Evolutionary conservation across 2,113 vertebrate genomes (phyloP).

Genomic region (Semicossyphus pulcher): DNA sequence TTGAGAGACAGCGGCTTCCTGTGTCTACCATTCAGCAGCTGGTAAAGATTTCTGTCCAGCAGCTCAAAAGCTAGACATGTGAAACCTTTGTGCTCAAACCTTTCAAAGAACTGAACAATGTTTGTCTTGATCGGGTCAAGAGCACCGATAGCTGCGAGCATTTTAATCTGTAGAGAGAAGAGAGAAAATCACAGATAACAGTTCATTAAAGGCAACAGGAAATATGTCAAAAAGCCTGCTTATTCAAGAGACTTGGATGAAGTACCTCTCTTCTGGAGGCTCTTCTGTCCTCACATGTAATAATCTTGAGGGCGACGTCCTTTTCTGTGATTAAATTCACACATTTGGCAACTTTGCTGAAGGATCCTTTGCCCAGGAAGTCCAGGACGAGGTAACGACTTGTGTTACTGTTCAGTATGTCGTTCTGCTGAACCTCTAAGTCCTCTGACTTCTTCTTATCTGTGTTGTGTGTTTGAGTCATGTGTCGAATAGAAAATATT

Average conservation of each 20-base stretch:
- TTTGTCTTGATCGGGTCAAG: conserved; percentile 8
- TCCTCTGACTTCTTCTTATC: no score
- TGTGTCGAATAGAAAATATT: no score
- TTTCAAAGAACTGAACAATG: neutral
- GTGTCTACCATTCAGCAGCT: neutral
- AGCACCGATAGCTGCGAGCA: neutral
- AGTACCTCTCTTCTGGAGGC: neutral
- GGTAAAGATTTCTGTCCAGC: conserved; percentile 3
- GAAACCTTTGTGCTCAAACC: neutral
- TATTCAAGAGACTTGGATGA: no score
- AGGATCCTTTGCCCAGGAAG: conserved; percentile 1
- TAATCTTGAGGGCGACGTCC: conserved; percentile 10
- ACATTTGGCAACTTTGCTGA: conserved; percentile 15
- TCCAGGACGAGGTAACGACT: neutral
- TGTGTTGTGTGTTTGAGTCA: no score
- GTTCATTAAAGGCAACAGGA: no score
- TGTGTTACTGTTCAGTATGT: neutral
- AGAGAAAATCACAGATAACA: no score
- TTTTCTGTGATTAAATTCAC: neutral
- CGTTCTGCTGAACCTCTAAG: no score
- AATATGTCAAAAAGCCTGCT: no score
- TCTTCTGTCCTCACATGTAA: neutral
- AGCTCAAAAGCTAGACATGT: conserved; percentile 29
- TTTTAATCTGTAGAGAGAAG: no score
- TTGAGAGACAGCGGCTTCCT: conserved; percentile 4